Evolutionary conservation across 2,888 invertebrate species (phyloP).

Genomic region (Acanthosepion esculentum): DNA sequence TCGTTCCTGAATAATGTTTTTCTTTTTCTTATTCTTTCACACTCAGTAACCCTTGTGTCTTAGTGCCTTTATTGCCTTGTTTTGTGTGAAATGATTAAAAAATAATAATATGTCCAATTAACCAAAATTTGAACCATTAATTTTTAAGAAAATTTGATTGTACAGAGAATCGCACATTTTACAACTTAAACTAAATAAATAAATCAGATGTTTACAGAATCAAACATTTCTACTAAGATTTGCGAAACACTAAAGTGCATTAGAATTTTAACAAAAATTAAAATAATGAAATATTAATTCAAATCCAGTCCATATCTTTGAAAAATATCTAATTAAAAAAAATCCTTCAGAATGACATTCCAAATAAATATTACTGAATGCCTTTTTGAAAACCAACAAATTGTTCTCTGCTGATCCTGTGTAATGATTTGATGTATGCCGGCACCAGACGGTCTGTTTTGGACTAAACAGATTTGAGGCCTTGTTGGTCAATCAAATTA

Average conservation of each 20-base stretch:
- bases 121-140: no score
- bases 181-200: neutral
- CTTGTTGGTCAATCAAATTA: conserved; percentile 17
- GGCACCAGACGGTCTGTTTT: neutral
- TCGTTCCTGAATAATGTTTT: no score
- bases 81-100: no score
- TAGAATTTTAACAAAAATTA: neutral
- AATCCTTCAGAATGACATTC: neutral
- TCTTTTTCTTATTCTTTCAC: no score
- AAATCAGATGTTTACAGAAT: neutral
- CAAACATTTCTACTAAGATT: neutral
- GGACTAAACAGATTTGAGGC: neutral
- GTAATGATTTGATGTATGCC: neutral
- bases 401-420: neutral
- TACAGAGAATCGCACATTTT: no score
- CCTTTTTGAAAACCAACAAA: neutral
- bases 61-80: no score
- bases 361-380: neutral
- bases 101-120: no score
- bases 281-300: neutral
- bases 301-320: neutral
- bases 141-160: no score
- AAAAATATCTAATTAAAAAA: neutral
- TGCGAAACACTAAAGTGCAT: no score
- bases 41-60: no score